These are phyloP conservation scores for Hoplostethus atlanticus DNA, from an alignment of 2,797 vertebrate species.

Conservation along the genomic window DNA sequence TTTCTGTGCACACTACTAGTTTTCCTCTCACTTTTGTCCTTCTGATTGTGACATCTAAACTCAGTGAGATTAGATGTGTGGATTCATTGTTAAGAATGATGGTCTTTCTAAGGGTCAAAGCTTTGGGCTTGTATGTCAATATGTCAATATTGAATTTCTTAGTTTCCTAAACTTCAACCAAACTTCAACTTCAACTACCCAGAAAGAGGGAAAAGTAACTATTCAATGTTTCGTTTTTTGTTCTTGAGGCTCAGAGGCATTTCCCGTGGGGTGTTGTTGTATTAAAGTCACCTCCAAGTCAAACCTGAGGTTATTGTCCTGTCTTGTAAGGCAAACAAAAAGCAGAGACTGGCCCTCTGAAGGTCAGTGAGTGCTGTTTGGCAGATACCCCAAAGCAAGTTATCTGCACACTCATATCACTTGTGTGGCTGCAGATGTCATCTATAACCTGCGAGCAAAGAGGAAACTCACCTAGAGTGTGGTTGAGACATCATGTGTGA, in stretches of 20 bases:
- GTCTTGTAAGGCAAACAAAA: slow-evolving; percentile 19
- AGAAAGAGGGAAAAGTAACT: not conserved
- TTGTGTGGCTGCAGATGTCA: slow-evolving; percentile 23
- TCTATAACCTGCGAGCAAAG: slow-evolving; percentile 36
- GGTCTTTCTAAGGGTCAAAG: not conserved
- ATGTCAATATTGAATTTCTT: not conserved
- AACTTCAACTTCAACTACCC: not conserved
- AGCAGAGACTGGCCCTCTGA: slow-evolving; percentile 22
- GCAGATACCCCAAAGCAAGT: slow-evolving; percentile 27
- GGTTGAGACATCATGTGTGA: slow-evolving; percentile 19
- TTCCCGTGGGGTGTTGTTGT: not conserved
- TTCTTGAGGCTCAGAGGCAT: not conserved
- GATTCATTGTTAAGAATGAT: not conserved
- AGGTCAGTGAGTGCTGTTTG: slow-evolving; percentile 58
- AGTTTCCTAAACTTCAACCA: not conserved
- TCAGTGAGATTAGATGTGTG: too few species aligned
- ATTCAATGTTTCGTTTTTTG: not conserved
- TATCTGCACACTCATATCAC: slow-evolving; percentile 45
- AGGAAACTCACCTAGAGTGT: slow-evolving; percentile 21
- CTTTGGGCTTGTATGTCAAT: not conserved
- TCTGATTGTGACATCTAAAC: too few species aligned
- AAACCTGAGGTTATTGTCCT: not conserved
- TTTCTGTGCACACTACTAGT: not conserved
- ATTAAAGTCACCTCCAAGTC: slow-evolving; percentile 6
- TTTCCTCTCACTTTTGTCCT: not conserved